Conservation (phyloP, 2,888 invertebrate genomes). For the Trissoscelio sp. region DNA sequence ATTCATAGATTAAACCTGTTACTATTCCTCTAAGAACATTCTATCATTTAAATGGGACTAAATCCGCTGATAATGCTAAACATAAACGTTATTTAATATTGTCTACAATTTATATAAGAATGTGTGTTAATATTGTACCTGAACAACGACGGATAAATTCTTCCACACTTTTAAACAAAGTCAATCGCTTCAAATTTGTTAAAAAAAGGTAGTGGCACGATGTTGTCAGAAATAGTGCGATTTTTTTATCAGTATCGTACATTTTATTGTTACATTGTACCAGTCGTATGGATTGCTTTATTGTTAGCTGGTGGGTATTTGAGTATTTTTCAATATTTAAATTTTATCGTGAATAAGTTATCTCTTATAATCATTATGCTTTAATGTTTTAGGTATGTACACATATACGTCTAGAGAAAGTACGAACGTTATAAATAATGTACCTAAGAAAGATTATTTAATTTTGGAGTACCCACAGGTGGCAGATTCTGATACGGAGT, state of each 20-base stretch:
- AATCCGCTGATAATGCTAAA: constrained; percentile 1
- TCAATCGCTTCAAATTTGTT: constrained; percentile 40
- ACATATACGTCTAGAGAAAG: constrained; percentile 89
- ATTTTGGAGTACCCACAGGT: constrained; percentile 84
- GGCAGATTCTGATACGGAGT: constrained; percentile 87
- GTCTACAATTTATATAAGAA: constrained; percentile 21
- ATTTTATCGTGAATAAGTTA: too few species aligned
- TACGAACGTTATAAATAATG: constrained; percentile 82
- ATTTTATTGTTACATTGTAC: constrained; percentile 91
- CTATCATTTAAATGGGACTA: not conserved
- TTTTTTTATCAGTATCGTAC: constrained; percentile 89
- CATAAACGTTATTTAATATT: constrained; percentile 6
- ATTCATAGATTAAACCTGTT: constrained; percentile 21
- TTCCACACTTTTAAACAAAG: constrained; percentile 29
- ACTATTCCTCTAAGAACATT: constrained; percentile 5
- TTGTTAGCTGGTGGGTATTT: constrained; percentile 88
- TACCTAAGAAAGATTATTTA: constrained; percentile 83
- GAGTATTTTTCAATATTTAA: too few species aligned
- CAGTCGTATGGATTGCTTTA: constrained; percentile 92
- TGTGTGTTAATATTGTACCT: constrained; percentile 58
- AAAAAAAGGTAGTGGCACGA: constrained; percentile 72
- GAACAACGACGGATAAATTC: constrained; percentile 41
- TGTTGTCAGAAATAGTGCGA: constrained; percentile 85
- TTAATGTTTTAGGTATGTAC: constrained; percentile 87
- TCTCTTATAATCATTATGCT: too few species aligned